Evolutionary conservation across 2,797 vertebrate genomes (phyloP).

Genomic region (Cossypha polioptera): DNA sequence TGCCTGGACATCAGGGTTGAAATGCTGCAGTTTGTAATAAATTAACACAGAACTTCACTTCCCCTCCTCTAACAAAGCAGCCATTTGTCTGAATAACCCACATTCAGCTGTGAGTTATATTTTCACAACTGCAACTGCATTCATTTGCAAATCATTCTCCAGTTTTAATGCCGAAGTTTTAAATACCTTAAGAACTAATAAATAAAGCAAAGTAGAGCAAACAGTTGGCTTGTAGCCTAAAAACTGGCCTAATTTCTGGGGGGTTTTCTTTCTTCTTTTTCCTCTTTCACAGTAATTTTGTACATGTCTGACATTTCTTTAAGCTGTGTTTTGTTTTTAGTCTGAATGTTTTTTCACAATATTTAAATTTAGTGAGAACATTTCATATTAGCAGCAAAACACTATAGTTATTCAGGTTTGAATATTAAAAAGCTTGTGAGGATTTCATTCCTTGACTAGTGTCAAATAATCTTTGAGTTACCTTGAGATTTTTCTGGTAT

Average conservation of each 20-base stretch:
- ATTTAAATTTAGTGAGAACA: conserved; percentile 53
- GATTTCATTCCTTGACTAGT: conserved; percentile 31
- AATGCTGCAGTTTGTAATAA: conserved; percentile 95
- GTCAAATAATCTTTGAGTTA: conserved; percentile 63
- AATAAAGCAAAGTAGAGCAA: conserved; percentile 88
- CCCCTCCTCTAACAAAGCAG: conserved; percentile 83
- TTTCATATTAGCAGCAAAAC: conserved; percentile 57
- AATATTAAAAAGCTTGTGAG: conserved; percentile 42
- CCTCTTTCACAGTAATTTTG: conserved; percentile 71
- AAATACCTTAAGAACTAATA: conserved; percentile 91
- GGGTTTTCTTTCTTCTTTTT: conserved; percentile 60
- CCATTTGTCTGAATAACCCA: conserved; percentile 88
- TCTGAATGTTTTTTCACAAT: conserved; percentile 65
- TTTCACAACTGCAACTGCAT: conserved; percentile 92
- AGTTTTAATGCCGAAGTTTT: conserved; percentile 89
- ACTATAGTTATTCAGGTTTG: background rate
- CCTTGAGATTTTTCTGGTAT: conserved; percentile 46
- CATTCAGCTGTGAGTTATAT: conserved; percentile 91
- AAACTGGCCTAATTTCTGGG: conserved; percentile 79
- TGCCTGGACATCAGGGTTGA: conserved; percentile 93
- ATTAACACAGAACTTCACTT: conserved; percentile 89
- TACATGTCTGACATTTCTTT: conserved; percentile 74
- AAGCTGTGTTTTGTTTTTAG: conserved; percentile 72
- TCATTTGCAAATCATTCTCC: conserved; percentile 94
- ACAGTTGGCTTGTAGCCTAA: conserved; percentile 85